These are phyloP conservation scores for Luperina testacea DNA, from an alignment of 2,888 invertebrate genomes.

Conservation along the genomic window DNA sequence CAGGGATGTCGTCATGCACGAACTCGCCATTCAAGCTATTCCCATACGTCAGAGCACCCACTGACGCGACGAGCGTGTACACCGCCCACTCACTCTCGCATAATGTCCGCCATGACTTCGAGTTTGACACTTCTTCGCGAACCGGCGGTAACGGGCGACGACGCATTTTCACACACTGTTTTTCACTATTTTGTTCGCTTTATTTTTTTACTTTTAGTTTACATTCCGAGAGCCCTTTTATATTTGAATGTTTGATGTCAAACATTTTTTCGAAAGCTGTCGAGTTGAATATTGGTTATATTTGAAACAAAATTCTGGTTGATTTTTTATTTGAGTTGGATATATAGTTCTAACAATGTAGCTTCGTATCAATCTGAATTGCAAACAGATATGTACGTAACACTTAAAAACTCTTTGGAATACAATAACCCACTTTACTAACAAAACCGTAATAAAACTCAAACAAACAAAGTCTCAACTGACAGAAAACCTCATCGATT, in stretches of 20 bases:
- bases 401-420: slow-evolving; percentile 50
- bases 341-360: slow-evolving; percentile 10
- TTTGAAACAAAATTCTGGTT: not conserved
- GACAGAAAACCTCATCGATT: slow-evolving; percentile 72
- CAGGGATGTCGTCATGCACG: slow-evolving; percentile 97
- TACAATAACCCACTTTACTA: slow-evolving; percentile 62
- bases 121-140: slow-evolving; percentile 82
- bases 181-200: slow-evolving; percentile 23
- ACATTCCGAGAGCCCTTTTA: slow-evolving; percentile 8
- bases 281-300: not conserved
- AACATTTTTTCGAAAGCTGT: slow-evolving; percentile 9
- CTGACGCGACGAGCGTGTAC: slow-evolving; percentile 91
- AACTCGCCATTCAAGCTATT: slow-evolving; percentile 95
- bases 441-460: slow-evolving; percentile 60
- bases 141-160: slow-evolving; percentile 86
- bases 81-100: slow-evolving; percentile 90
- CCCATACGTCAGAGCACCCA: slow-evolving; percentile 92
- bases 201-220: slow-evolving; percentile 21
- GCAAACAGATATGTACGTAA: slow-evolving; percentile 14
- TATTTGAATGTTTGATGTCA: slow-evolving; percentile 7
- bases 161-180: slow-evolving; percentile 80
- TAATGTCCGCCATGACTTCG: slow-evolving; percentile 77
- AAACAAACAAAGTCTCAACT: slow-evolving; percentile 67
- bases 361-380: not conserved
- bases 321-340: slow-evolving; percentile 1